Evolutionary conservation across 92 coral and sea anemone species (phyloP), one percentile per base, ranked within the genome.

Genomic region (Nematostella vectensis): DNA sequence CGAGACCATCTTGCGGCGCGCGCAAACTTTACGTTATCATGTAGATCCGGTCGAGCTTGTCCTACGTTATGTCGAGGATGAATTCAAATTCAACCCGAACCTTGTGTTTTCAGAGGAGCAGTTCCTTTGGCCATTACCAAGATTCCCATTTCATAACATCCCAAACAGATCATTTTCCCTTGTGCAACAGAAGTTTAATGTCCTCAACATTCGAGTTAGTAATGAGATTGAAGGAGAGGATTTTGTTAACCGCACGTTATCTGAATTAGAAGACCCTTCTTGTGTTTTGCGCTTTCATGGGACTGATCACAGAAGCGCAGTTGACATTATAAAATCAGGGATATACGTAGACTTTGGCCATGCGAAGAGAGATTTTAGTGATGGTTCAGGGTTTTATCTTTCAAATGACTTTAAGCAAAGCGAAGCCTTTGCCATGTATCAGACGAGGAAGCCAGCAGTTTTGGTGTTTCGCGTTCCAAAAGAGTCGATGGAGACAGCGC

Each of bases 371-470:
- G 65, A 59, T 25, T 59, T 59, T 43, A 59, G 65, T 27, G 28
- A 59, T 43, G 65, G 65, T 1, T 21, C 23, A 13, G 65, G 65
- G 29, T 59, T 59, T 45, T 59, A 59, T 29, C 53, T 59, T 3
- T 25, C 20, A 40, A 15, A 42, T 10, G 23, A 39, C 3, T 59
- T 18, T 25, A 16, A 59, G 19, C 48, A 27, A 0, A 25, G 51
- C 27, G 22, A 24, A 12, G 17, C 2, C 25, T 59, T 50, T 50
- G 50, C 51, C 19, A 40, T 59, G 23, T 38, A 24, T 0, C 42
- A 36, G 15, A 36, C 42, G 15, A 36, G 42, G 15, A 36, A 36
- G 42, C 42, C 42, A 8, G 42, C 42, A 8, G 15, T 36, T 8
- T 15, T 36, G 15, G 42, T 36, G 8, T 36, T 36, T 36, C 8